These are phyloP conservation scores for Herminia tarsipennalis DNA, from an alignment of 2,888 invertebrate species.

Conservation along the genomic window DNA sequence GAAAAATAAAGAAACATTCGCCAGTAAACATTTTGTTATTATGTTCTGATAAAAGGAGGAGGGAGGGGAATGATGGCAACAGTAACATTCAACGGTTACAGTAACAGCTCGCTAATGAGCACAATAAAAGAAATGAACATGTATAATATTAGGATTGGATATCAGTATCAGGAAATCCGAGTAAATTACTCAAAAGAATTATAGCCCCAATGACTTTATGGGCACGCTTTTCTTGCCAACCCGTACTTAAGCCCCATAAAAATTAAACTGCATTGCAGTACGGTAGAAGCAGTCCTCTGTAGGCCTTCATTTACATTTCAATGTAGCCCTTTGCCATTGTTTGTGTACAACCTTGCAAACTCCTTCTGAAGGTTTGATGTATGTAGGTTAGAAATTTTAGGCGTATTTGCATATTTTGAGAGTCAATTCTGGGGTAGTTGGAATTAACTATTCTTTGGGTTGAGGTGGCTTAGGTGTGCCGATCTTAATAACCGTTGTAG, in stretches of 20 bases:
- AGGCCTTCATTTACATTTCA: slow-evolving; percentile 47
- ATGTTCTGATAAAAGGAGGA: too few relatives aligned
- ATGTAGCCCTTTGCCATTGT: slow-evolving; percentile 41
- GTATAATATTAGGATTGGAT: too few relatives aligned
- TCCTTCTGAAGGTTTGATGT: slow-evolving; percentile 13
- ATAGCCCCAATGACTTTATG: not conserved
- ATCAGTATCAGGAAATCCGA: too few relatives aligned
- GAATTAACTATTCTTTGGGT: not conserved
- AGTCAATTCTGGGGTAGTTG: slow-evolving; percentile 3
- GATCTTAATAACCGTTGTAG: slow-evolving; percentile 9
- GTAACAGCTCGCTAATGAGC: too few relatives aligned
- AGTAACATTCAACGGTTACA: too few relatives aligned
- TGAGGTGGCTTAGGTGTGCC: not conserved
- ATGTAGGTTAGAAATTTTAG: slow-evolving; percentile 15
- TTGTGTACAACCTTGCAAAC: slow-evolving; percentile 35
- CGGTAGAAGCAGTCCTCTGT: slow-evolving; percentile 27
- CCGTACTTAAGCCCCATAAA: slow-evolving; percentile 2
- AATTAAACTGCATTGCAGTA: slow-evolving; percentile 22
- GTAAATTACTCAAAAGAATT: too few relatives aligned
- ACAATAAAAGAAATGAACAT: too few relatives aligned
- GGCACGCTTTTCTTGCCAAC: slow-evolving; percentile 1
- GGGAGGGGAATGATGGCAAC: too few relatives aligned
- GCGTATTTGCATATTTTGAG: slow-evolving; percentile 17
- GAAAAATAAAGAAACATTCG: too few relatives aligned
- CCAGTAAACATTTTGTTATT: too few relatives aligned